A percentile compares a stretch with the other conserved stretches of the same genome.
phyloP scores from a whole-genome alignment of 2,113 vertebrate genomes.

The Probosciger aterrimus region DNA sequence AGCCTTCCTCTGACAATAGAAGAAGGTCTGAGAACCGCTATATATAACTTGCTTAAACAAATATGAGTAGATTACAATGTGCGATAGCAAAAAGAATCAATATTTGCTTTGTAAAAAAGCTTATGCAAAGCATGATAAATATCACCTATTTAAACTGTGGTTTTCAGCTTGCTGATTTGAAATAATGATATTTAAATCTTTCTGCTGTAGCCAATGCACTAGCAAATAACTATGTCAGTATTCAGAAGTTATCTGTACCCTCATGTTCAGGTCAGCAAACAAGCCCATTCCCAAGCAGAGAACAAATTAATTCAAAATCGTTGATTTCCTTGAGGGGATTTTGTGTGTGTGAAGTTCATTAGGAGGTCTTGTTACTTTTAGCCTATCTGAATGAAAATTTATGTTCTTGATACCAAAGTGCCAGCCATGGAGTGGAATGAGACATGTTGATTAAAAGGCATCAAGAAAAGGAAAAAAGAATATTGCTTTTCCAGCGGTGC shows the following conservation, averaged over 20 bases:
- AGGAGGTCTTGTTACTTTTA: slow-evolving; percentile 14
- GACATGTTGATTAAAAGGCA: neutral
- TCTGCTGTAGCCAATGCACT: neutral
- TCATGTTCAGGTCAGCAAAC: neutral
- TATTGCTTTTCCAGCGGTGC: slow-evolving; percentile 1
- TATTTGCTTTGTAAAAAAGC: neutral
- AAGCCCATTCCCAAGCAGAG: slow-evolving; percentile 6
- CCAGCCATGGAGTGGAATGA: neutral
- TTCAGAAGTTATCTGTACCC: neutral
- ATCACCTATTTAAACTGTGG: neutral
- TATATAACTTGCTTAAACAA: neutral
- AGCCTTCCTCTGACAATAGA: neutral
- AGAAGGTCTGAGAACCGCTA: neutral
- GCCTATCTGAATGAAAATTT: slow-evolving; percentile 21
- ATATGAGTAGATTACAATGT: neutral
- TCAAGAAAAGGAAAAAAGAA: neutral
- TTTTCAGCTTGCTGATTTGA: neutral
- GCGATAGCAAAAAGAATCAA: neutral
- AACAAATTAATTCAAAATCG: slow-evolving; percentile 33
- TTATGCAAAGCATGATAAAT: neutral
- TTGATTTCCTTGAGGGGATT: neutral
- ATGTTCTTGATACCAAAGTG: neutral
- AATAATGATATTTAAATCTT: neutral
- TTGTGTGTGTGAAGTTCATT: neutral
- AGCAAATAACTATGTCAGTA: neutral